Percentiles rank a stretch among this genome's conserved stretches.
phyloP scores from a whole-genome alignment of 2,888 invertebrate species.

The Lampropteryx suffumata region DNA sequence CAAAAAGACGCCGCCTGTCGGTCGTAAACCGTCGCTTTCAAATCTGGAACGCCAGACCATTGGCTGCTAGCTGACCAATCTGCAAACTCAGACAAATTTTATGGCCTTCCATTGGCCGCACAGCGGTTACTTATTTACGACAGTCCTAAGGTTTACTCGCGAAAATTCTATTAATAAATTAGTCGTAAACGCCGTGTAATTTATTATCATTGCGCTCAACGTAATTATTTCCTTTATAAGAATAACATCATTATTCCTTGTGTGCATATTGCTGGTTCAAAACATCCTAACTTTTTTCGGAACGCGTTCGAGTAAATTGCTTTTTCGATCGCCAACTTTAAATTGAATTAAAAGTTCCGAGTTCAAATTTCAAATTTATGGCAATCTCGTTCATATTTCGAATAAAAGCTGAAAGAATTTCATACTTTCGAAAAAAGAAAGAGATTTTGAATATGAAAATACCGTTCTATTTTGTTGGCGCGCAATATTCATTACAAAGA shows the following conservation, averaged over 20 bases:
- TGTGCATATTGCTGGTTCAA: conserved; percentile 38
- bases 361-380: conserved; percentile 34
- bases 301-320: conserved; percentile 31
- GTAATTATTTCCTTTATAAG: conserved; percentile 80
- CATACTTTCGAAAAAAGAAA: conserved; percentile 2
- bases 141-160: conserved; percentile 76
- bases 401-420: conserved; percentile 15
- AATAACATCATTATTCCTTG: conserved; percentile 65
- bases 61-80: conserved; percentile 72
- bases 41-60: conserved; percentile 70
- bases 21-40: conserved; percentile 80
- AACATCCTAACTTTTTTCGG: conserved; percentile 36
- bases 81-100: conserved; percentile 68
- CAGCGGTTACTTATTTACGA: conserved; percentile 78
- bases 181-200: conserved; percentile 75
- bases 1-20: conserved; percentile 72
- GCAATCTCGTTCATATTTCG: conserved; percentile 29
- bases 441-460: conserved; percentile 12
- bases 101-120: conserved; percentile 69
- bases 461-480: conserved; percentile 22
- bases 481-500: conserved; percentile 50
- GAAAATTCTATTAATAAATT: conserved; percentile 82
- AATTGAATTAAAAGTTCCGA: conserved; percentile 35
- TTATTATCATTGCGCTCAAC: conserved; percentile 71
- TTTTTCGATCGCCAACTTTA: conserved; percentile 36